phyloP scores from a whole-genome alignment of 2,888 invertebrate genomes.

The Steinernema scapterisci region DNA sequence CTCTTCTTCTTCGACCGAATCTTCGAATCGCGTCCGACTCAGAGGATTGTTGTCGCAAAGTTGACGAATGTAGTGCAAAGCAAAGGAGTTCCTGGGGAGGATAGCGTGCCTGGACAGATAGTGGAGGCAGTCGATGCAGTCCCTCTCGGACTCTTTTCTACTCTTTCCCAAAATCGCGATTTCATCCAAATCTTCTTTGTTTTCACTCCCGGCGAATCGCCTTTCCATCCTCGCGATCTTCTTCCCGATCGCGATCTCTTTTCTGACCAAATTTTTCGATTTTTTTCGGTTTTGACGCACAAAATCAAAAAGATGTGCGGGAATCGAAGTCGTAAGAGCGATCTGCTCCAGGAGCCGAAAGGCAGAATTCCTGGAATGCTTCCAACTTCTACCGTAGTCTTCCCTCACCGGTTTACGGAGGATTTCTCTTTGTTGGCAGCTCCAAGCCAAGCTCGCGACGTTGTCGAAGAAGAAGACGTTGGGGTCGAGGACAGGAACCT shows the following conservation, averaged over 20 bases:
- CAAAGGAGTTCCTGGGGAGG: neutral
- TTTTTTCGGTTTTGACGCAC: constrained; percentile 5
- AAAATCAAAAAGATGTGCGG: neutral
- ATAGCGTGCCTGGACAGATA: neutral
- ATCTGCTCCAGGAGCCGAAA: neutral
- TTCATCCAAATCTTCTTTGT: neutral
- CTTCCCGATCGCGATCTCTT: neutral
- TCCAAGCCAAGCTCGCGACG: constrained; percentile 7
- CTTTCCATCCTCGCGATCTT: neutral
- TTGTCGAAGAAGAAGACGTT: constrained; percentile 18
- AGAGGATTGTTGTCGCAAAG: neutral
- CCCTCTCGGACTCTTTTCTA: neutral
- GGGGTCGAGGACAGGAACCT: neutral
- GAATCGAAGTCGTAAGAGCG: neutral
- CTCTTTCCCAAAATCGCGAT: neutral
- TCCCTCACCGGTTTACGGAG: neutral
- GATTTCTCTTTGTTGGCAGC: neutral
- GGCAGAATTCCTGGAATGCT: neutral
- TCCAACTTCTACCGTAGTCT: constrained; percentile 25
- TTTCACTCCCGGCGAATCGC: neutral
- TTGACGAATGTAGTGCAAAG: neutral
- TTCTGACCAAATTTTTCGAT: neutral
- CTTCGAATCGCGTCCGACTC: neutral
- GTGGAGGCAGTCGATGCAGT: constrained; percentile 10
- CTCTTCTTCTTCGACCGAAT: neutral